Evolutionary conservation across 2,113 vertebrate species (phyloP).

Genomic region (Mormyrus iriodes): DNA sequence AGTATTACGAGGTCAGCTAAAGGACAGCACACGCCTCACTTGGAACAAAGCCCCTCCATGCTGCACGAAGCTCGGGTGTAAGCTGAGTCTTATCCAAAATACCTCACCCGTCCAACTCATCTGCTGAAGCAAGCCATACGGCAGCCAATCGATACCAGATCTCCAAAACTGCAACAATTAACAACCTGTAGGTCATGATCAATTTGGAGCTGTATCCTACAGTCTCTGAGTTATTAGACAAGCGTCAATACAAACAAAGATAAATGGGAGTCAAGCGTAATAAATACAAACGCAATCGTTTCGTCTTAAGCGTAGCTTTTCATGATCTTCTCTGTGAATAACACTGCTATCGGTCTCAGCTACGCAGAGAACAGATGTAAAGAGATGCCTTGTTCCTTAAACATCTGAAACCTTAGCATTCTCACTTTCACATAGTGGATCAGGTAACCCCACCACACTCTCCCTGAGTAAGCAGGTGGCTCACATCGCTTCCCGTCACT

Average conservation of each 20-base stretch:
- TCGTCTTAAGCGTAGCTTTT: neutral
- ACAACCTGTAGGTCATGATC: neutral
- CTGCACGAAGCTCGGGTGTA: neutral
- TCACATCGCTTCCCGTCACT: neutral
- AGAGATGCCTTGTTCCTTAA: neutral
- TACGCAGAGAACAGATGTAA: neutral
- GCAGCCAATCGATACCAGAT: neutral
- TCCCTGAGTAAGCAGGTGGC: neutral
- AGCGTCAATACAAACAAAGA: neutral
- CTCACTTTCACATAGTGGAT: neutral
- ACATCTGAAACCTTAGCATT: neutral
- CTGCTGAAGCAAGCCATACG: neutral
- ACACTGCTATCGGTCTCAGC: neutral
- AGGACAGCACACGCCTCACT: neutral
- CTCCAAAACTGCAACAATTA: neutral
- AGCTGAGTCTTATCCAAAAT: neutral
- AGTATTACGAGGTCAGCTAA: neutral
- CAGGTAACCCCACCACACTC: neutral
- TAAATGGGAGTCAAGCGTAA: neutral
- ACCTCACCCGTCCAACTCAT: neutral
- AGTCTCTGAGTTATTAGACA: neutral
- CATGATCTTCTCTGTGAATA: neutral
- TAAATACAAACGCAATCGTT: neutral
- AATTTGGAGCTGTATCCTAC: neutral
- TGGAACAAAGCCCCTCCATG: neutral